Evolutionary conservation across 2,888 invertebrate genomes (phyloP).

Genomic region (Hedychridium roseum): DNA sequence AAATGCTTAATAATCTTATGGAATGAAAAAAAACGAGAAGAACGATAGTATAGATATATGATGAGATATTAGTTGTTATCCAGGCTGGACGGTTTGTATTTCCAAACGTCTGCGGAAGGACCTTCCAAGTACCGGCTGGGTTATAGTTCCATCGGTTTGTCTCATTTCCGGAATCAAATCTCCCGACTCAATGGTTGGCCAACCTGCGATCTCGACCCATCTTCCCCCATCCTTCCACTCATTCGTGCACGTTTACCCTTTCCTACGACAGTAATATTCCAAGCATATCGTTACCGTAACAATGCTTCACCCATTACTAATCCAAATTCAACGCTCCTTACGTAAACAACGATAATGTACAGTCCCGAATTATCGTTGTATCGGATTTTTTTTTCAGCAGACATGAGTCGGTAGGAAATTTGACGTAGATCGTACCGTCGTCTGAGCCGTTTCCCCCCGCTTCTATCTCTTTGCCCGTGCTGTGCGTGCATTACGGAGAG

Average conservation of each 20-base stretch:
- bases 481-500: no score
- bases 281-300: no score
- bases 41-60: constrained; percentile 44
- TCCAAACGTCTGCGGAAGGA: constrained; percentile 47
- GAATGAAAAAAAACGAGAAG: not conserved
- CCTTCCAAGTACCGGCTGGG: constrained; percentile 32
- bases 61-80: constrained; percentile 53
- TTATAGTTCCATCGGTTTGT: constrained; percentile 56
- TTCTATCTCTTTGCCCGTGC: no score
- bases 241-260: constrained; percentile 9
- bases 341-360: no score
- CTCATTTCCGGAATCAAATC: constrained; percentile 62
- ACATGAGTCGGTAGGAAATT: no score
- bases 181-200: constrained; percentile 50
- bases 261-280: no score
- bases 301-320: no score
- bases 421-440: no score
- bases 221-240: constrained; percentile 22
- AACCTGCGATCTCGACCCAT: constrained; percentile 33
- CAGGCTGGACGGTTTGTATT: constrained; percentile 45
- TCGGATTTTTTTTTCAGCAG: no score
- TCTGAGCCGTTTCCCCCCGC: no score
- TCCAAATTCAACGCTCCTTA: no score
- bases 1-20: not conserved
- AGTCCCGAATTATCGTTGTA: no score